Base-by-base conservation (phyloP, 53 echinoderm and acorn worm species). In the Arbacia lixula region DNA sequence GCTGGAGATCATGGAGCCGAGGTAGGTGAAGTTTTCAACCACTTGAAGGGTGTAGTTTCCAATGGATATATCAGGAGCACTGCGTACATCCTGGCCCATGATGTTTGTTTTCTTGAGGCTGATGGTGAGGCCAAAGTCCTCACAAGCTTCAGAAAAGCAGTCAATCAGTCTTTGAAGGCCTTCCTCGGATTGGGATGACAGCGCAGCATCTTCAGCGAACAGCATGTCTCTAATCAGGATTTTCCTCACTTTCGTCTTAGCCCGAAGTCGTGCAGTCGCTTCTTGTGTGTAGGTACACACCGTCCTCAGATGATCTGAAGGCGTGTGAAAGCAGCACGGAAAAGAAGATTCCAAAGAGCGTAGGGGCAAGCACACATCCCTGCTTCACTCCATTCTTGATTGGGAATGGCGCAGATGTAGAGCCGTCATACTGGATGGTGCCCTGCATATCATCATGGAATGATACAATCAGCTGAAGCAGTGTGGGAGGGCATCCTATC, bases 81-180 rank as follows among this genome's bases (percentile, higher is more conserved):
- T 5, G 11, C 34, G 21, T 2, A 36, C 58, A 52, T 69, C 39
- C 66, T 87, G 85, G 6, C 34, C 87, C 66, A 86, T 29, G 10
- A 89, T 53, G 6, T 87, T 27, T 4, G 90, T 90, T 49, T 89
- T 93, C 72, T 93, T 89, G 26, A 93, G 37, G 87, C 93, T 93
- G 60, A 92, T 89, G 37, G 84, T 89, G 11, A 92, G 83, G 3
- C 86, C 89, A 46, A 92, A 89, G 27, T 93, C 68, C 28, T 40
- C 80, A 56, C 93, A 93, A 9, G 90, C 66, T 5, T 56, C 4
- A 37, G 89, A 43, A 12, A 89, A 76, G 31, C 55, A 37, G 29
- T 89, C 69, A 12, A 86, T 74, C n/a, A 89, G 84, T 11, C 21
- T 11, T 63, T 68, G 89, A 0, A 92, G 92, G 24, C 22, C 83